Evolutionary conservation across 2,888 invertebrate genomes (phyloP).

Genomic region (Tachina lurida): DNA sequence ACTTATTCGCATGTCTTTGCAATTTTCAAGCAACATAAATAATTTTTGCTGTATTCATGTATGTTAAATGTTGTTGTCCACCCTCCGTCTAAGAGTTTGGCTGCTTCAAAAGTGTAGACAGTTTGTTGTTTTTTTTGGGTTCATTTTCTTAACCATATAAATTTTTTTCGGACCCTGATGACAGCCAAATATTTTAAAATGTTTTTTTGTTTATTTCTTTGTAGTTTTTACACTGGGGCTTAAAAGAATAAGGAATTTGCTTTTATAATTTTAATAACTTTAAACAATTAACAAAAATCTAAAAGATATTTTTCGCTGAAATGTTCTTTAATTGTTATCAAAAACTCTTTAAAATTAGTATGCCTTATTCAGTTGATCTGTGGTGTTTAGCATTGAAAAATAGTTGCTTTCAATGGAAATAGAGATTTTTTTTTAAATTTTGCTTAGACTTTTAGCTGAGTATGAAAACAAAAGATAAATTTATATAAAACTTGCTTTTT

Average conservation of each 20-base stretch:
- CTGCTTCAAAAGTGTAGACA: slow-evolving; percentile 58
- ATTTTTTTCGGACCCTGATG: slow-evolving; percentile 61
- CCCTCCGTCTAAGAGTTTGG: slow-evolving; percentile 27
- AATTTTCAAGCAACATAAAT: slow-evolving; percentile 70
- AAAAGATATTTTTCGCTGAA: too few relatives aligned
- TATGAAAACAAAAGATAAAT: slow-evolving; percentile 18
- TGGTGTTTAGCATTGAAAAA: slow-evolving; percentile 55
- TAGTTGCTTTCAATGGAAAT: slow-evolving; percentile 54
- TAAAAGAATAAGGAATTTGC: not conserved
- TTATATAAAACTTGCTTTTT: slow-evolving; percentile 1
- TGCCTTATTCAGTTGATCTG: not conserved
- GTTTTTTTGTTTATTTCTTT: slow-evolving; percentile 17
- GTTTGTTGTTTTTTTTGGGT: slow-evolving; percentile 56
- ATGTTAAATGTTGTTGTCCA: slow-evolving; percentile 48
- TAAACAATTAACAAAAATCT: too few relatives aligned
- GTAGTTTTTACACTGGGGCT: not conserved
- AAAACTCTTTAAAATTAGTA: not conserved
- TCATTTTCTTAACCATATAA: slow-evolving; percentile 46
- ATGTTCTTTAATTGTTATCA: too few relatives aligned
- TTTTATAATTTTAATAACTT: not conserved
- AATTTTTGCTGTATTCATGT: slow-evolving; percentile 62
- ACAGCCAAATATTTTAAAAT: slow-evolving; percentile 68
- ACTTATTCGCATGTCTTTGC: slow-evolving; percentile 72
- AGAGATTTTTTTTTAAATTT: slow-evolving; percentile 39
- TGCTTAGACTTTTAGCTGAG: slow-evolving; percentile 31